These are phyloP conservation scores for Diarsia brunnea DNA, from an alignment of 2,888 invertebrate genomes.

Conservation along the genomic window DNA sequence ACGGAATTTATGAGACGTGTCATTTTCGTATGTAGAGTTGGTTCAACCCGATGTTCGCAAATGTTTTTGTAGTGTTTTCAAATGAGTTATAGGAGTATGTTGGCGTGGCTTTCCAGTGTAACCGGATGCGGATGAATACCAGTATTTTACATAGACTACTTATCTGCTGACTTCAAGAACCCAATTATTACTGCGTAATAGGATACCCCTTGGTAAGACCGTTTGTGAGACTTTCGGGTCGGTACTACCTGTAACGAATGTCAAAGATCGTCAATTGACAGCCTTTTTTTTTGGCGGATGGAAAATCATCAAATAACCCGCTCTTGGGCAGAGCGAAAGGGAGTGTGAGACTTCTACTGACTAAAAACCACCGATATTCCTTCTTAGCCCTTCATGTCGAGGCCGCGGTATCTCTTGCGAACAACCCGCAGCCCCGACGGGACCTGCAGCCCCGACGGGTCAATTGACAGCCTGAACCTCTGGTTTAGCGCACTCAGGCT, in stretches of 20 bases:
- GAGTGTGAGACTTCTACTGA: no score
- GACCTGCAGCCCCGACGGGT: no score
- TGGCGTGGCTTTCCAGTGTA: not conserved
- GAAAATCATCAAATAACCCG: no score
- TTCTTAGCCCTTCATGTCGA: no score
- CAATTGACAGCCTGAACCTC: not conserved
- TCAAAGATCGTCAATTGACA: not conserved
- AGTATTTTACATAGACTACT: not conserved
- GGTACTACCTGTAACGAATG: not conserved
- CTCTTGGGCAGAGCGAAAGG: no score
- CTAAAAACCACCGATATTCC: no score
- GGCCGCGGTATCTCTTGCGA: no score
- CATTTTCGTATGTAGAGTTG: not conserved
- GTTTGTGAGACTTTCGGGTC: not conserved
- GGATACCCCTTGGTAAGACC: not conserved
- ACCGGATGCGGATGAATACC: not conserved
- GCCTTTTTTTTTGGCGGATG: not conserved
- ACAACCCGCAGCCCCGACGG: no score
- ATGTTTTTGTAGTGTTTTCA: not conserved
- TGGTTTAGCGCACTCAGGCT: not conserved
- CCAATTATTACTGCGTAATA: not conserved
- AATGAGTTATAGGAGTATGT: not conserved
- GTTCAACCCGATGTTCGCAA: not conserved
- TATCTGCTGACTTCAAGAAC: not conserved
- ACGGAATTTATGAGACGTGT: constrained; percentile 18